phyloP scores from a whole-genome alignment of 2,797 vertebrate genomes.

The Bradypus variegatus region DNA sequence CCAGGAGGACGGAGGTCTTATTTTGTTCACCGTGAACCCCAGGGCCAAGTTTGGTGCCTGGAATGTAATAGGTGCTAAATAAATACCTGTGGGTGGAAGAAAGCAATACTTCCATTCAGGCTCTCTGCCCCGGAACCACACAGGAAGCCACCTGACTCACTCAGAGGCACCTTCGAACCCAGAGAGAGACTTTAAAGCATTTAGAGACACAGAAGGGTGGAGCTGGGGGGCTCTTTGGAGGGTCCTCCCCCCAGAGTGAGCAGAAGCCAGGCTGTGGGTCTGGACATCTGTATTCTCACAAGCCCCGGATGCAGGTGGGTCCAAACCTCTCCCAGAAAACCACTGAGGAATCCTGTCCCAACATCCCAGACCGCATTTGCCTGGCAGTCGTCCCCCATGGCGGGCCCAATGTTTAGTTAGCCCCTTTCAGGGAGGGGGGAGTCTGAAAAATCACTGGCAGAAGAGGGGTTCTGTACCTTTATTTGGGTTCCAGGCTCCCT shows the following conservation, averaged over 20 bases:
- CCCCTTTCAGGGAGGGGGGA: background rate
- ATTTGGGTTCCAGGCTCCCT: background rate
- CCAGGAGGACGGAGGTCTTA: background rate
- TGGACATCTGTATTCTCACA: background rate
- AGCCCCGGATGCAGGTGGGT: background rate
- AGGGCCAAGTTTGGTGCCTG: background rate
- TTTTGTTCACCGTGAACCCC: background rate
- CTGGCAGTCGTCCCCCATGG: fast-evolving
- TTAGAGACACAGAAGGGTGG: too few species aligned
- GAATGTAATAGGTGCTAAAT: background rate
- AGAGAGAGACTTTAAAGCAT: background rate
- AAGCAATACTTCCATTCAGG: background rate
- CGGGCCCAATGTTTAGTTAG: background rate
- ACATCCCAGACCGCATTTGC: fast-evolving
- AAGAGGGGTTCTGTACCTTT: background rate
- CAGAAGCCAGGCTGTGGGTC: background rate
- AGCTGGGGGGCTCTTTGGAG: background rate
- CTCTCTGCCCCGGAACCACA: background rate
- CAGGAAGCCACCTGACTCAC: fast-evolving
- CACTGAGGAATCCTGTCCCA: too few species aligned
- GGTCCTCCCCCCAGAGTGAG: background rate
- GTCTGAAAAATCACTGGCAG: background rate
- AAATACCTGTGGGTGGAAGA: background rate
- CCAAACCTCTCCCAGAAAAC: too few species aligned
- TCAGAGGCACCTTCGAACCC: background rate